Evolutionary conservation across 2,113 vertebrate genomes (phyloP).

Genomic region (Tapirus terrestris): DNA sequence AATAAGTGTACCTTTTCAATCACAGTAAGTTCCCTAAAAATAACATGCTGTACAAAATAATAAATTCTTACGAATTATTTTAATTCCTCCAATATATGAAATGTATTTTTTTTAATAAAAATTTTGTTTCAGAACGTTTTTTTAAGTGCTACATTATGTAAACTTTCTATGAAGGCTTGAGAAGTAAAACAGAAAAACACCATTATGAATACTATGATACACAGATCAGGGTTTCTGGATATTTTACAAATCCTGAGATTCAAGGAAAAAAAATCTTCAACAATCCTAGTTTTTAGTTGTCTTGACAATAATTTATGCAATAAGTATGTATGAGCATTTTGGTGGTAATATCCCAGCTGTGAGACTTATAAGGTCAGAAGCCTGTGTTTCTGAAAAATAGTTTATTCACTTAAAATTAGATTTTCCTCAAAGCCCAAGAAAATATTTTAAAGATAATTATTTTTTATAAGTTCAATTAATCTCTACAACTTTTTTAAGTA

Average conservation of each 20-base stretch:
- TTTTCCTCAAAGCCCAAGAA: background rate
- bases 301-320: background rate
- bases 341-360: background rate
- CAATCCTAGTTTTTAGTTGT: background rate
- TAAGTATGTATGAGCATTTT: background rate
- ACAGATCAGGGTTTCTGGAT: background rate
- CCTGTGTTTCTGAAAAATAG: background rate
- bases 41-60: background rate
- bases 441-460: constrained; percentile 8
- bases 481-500: background rate
- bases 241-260: background rate
- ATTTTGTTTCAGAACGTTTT: background rate
- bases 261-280: background rate
- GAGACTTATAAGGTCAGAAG: background rate
- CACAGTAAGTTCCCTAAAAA: background rate
- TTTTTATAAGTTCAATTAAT: background rate
- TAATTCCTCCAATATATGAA: constrained; percentile 1
- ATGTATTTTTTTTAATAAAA: background rate
- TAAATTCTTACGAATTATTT: background rate
- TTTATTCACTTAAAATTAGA: constrained; percentile 1
- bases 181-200: background rate
- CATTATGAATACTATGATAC: background rate
- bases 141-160: background rate
- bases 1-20: background rate
- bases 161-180: background rate